Evolutionary conservation across 2,797 vertebrate species (phyloP).

Genomic region (Loris lydekkerianus): DNA sequence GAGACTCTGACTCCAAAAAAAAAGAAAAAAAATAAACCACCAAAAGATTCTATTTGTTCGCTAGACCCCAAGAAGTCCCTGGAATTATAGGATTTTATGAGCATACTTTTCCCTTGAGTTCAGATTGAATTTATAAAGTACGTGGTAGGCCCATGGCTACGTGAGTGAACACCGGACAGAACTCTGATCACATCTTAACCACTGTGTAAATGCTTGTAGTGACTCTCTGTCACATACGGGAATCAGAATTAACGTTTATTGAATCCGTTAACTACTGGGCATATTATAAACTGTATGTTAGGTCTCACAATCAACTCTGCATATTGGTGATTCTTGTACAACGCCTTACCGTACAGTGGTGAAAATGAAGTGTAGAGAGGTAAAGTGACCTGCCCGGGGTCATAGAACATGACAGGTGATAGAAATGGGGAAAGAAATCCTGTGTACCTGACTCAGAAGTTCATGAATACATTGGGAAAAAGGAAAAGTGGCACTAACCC

Average conservation of each 20-base stretch:
- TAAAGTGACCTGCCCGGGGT: neutral
- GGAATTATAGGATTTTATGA: slow-evolving; percentile 66
- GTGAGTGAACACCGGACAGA: slow-evolving; percentile 26
- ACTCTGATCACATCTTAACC: slow-evolving; percentile 27
- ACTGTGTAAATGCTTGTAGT: slow-evolving; percentile 16
- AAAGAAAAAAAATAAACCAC: neutral
- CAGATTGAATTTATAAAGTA: slow-evolving; percentile 43
- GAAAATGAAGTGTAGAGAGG: neutral
- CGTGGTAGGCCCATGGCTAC: neutral
- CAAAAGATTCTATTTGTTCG: slow-evolving; percentile 30
- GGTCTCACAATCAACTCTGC: neutral
- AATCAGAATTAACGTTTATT: neutral
- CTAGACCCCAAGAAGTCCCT: slow-evolving; percentile 55
- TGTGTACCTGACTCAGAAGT: neutral
- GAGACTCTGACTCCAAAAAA: too few species aligned
- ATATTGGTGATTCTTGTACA: neutral
- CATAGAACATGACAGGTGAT: neutral
- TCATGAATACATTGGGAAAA: neutral
- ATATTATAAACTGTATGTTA: neutral
- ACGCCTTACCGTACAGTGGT: neutral
- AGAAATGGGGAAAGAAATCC: neutral
- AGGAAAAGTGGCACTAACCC: neutral
- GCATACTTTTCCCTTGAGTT: slow-evolving; percentile 60
- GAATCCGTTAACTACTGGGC: neutral
- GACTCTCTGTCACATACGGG: slow-evolving; percentile 9